These are phyloP conservation scores for Papilio gigon DNA, from an alignment of 2,888 invertebrate species.

Conservation along the genomic window DNA sequence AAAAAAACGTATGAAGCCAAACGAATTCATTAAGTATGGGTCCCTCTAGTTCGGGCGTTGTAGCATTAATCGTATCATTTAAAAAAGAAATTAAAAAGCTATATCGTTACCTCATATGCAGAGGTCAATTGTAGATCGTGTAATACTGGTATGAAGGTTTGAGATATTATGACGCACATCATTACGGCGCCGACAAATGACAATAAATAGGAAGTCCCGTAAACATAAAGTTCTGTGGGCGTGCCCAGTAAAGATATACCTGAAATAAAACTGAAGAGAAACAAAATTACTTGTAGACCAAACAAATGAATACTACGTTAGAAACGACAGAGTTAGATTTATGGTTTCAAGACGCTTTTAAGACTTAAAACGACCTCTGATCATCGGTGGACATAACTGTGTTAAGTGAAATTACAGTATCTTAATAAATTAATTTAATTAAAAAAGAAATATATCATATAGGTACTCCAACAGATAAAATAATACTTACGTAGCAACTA, in stretches of 20 bases:
- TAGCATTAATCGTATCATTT: constrained; percentile 8
- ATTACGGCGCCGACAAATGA: constrained; percentile 82
- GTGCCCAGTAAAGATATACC: constrained; percentile 90
- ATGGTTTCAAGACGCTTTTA: no score
- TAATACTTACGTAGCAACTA: constrained; percentile 87
- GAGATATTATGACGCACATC: constrained; percentile 84
- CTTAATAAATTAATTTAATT: no score
- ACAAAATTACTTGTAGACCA: constrained; percentile 1
- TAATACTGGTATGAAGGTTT: constrained; percentile 86
- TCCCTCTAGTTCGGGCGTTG: no score
- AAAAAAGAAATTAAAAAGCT: constrained; percentile 13
- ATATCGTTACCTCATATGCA: constrained; percentile 85
- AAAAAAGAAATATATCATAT: constrained; percentile 7
- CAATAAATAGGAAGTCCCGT: constrained; percentile 88
- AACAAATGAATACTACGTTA: neutral
- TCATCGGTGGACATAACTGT: no score
- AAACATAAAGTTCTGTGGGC: constrained; percentile 90
- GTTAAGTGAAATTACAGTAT: no score
- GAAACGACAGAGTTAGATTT: no score
- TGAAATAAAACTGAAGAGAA: constrained; percentile 84
- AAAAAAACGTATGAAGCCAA: no score
- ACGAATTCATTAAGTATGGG: no score
- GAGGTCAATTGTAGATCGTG: constrained; percentile 87
- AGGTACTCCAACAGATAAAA: neutral
- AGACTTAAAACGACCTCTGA: no score